phyloP scores from a whole-genome alignment of 2,797 vertebrate genomes.

The Amniataba percoides region DNA sequence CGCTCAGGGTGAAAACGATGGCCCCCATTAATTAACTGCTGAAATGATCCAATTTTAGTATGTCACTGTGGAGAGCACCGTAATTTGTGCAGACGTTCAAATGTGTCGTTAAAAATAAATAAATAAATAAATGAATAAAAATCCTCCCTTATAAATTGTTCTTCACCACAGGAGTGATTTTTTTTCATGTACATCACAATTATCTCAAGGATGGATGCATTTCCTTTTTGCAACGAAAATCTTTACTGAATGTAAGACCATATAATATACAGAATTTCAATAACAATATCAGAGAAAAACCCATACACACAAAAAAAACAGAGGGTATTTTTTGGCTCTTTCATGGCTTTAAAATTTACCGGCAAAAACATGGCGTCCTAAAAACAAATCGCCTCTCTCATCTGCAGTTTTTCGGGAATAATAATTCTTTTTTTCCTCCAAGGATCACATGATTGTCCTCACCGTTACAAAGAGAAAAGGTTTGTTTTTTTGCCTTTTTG shows the following conservation, averaged over 20 bases:
- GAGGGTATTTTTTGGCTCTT: constrained; percentile 63
- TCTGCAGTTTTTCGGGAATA: constrained; percentile 45
- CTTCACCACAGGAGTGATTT: background rate
- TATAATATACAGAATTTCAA: constrained; percentile 76
- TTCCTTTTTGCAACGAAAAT: constrained; percentile 53
- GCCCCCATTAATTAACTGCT: background rate
- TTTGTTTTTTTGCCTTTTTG: background rate
- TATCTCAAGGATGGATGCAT: constrained; percentile 26
- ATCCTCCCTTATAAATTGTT: background rate
- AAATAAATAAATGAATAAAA: too few species aligned
- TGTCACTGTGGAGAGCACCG: constrained; percentile 5
- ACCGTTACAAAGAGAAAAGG: constrained; percentile 42
- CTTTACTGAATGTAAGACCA: constrained; percentile 71
- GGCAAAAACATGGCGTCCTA: constrained; percentile 46
- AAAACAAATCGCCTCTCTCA: constrained; percentile 42
- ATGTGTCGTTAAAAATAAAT: background rate
- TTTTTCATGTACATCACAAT: constrained; percentile 1
- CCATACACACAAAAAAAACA: constrained; percentile 68
- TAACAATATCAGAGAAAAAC: constrained; percentile 77
- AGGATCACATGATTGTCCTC: constrained; percentile 74
- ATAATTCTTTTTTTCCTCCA: constrained; percentile 15
- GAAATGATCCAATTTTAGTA: background rate
- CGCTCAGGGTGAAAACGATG: background rate
- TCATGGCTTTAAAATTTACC: constrained; percentile 66
- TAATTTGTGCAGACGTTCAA: background rate